Conservation (phyloP, 2,113 vertebrate genomes). For the Nannospalax galili region DNA sequence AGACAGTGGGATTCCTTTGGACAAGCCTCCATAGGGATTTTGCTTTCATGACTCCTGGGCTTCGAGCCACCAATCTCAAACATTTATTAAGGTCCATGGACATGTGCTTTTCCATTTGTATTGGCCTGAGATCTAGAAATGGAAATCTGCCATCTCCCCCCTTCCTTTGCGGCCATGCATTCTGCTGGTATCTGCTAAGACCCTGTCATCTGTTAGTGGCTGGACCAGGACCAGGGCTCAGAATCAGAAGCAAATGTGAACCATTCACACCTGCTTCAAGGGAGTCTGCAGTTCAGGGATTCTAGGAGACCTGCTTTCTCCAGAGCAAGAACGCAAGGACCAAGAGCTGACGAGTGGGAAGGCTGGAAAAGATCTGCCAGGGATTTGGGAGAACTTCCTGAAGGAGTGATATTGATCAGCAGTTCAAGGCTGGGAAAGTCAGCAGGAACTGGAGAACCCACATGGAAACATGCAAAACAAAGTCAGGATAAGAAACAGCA, state of each 20-base stretch:
- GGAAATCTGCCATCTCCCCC: neutral
- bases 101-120: neutral
- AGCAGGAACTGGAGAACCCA: no score
- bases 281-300: neutral
- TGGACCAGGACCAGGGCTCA: neutral
- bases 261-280: neutral
- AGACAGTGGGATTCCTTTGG: neutral
- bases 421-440: no score
- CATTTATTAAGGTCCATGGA: fast-evolving
- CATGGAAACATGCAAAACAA: no score
- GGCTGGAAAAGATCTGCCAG: no score
- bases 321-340: no score
- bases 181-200: neutral
- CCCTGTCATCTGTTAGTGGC: neutral
- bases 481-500: no score
- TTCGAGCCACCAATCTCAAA: no score
- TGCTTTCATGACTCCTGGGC: neutral
- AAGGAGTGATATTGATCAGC: no score
- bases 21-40: fast-evolving
- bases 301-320: neutral
- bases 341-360: no score
- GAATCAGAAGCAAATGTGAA: neutral
- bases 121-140: neutral
- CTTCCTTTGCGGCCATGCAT: neutral
- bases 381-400: no score